These are phyloP conservation scores for Eupeodes latifasciatus DNA, from an alignment of 2,888 invertebrate genomes.

Conservation along the genomic window DNA sequence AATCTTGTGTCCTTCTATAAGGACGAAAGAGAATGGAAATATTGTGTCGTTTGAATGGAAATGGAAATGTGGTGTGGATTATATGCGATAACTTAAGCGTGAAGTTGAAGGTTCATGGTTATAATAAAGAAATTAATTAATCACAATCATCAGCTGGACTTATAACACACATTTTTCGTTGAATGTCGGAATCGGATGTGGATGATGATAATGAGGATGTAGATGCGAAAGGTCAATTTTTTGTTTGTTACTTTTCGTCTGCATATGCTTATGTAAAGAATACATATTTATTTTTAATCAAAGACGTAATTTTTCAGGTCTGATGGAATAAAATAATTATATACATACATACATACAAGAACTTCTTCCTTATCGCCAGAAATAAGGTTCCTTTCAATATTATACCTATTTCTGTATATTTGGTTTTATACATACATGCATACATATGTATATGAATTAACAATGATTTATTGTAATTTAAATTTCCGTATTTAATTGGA, in stretches of 20 bases:
- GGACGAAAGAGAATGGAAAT: background rate
- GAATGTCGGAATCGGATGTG: no score
- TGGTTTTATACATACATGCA: background rate
- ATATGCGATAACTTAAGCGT: slow-evolving; percentile 32
- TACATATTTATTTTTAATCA: slow-evolving; percentile 28
- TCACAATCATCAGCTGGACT: slow-evolving; percentile 32
- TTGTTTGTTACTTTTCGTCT: background rate
- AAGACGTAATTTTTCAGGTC: slow-evolving; percentile 25
- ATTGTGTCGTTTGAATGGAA: slow-evolving; percentile 13
- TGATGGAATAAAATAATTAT: slow-evolving; percentile 1
- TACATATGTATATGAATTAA: slow-evolving; percentile 3
- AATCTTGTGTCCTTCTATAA: background rate
- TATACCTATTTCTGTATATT: background rate
- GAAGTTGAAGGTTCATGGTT: slow-evolving; percentile 37
- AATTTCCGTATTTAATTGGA: background rate
- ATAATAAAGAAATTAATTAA: slow-evolving; percentile 63
- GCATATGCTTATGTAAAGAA: background rate
- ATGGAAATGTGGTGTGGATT: slow-evolving; percentile 28
- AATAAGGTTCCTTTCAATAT: background rate
- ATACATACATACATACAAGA: no score
- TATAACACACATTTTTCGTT: background rate
- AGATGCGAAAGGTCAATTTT: background rate
- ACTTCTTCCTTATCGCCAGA: background rate
- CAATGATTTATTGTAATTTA: slow-evolving; percentile 6
- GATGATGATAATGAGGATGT: background rate